Evolutionary conservation across 2,113 vertebrate genomes (phyloP).

Genomic region (Pygoscelis antarcticus): DNA sequence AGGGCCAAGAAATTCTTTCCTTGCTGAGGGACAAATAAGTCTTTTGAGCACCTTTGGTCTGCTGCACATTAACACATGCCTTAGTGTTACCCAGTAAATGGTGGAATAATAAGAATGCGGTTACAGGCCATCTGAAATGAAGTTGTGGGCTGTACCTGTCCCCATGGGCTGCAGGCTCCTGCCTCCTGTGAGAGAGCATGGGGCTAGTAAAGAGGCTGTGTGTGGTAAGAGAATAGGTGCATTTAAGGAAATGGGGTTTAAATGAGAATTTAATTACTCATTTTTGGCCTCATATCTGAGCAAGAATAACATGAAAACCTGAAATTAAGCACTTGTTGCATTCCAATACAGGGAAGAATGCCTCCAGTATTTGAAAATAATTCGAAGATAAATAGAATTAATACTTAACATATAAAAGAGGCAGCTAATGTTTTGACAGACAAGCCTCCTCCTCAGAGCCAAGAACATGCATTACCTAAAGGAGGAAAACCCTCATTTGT

Average conservation of each 20-base stretch:
- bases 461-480: conserved; percentile 60
- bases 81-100: background rate
- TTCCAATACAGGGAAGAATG: conserved; percentile 58
- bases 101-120: background rate
- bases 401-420: conserved; percentile 62
- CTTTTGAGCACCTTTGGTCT: conserved; percentile 4
- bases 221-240: conserved; percentile 41
- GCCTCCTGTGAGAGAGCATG: background rate
- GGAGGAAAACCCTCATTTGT: conserved; percentile 59
- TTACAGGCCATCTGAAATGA: background rate
- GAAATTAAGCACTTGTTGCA: conserved; percentile 51
- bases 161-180: background rate
- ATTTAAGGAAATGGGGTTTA: conserved; percentile 57
- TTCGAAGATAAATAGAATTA: conserved; percentile 66
- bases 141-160: background rate
- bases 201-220: background rate
- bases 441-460: conserved; percentile 48
- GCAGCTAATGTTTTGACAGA: conserved; percentile 61
- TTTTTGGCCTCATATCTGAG: conserved; percentile 55
- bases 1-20: background rate
- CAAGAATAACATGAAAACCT: conserved; percentile 49
- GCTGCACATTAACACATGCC: background rate
- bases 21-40: background rate
- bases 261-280: conserved; percentile 43
- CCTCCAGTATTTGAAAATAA: conserved; percentile 70